Evolutionary conservation across 2,888 invertebrate species (phyloP), one percentile per base, ranked within the genome.

Genomic region (Drosophila helvetica): DNA sequence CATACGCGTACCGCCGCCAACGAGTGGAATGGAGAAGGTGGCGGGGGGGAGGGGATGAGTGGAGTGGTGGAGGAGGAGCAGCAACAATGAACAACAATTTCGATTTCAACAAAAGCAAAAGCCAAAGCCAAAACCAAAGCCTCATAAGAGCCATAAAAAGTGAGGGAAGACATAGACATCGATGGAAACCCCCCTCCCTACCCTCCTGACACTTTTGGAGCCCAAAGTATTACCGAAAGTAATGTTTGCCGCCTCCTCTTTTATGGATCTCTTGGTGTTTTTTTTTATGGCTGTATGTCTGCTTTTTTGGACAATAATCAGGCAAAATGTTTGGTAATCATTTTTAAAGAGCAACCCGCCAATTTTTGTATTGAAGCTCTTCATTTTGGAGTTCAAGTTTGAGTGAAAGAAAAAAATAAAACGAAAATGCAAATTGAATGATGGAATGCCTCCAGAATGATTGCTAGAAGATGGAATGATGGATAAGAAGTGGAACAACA

Each of bases 241-340:
- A 48, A 56, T 50, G 27, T 55, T 42, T 33, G 12, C 38, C 38
- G 15, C 38, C 33, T 15, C 38, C 38, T 38, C 38, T 38, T 38
- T 38, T 2, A 7, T 38, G 38, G 38, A 38, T 38, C 38, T 38
- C 15, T 38, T 15, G 33, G 15, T 38, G 38, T 30, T 30, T 33
- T 5, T 30, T 12, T 38, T 38, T 38, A 38, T 38, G 38, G 38
- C 38, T 15, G 12, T 6, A 15, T 38, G 38, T 38, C 5, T 38
- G 19, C 10, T 17, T 60, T 62, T 45, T 43, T 60, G 63, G 56
- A 72, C 61, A 74, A 81, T 85, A 85, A 87, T 84, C 77, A 77
- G 68, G 66, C 75, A 61, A 87, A 85, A 81, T 81, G 71, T 83
- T 85, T 79, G 83, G 88, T 75, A 83, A 87, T 83, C 47, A 87